Evolutionary conservation across 2,113 vertebrate genomes (phyloP).

Genomic region (Aix galericulata): DNA sequence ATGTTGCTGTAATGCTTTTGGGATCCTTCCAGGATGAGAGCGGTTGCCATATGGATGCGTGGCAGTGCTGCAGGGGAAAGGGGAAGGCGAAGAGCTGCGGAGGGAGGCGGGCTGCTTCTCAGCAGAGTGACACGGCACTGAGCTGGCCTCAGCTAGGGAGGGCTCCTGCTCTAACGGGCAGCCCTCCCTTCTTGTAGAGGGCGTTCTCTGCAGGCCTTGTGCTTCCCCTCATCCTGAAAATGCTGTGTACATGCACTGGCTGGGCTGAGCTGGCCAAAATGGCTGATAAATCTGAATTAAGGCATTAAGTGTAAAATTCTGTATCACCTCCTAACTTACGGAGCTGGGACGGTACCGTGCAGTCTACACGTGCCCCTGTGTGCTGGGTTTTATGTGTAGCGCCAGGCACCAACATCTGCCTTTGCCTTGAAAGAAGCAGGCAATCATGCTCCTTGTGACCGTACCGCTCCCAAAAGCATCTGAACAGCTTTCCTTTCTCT

Average conservation of each 20-base stretch:
- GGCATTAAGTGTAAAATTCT: background rate
- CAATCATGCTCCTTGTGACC: no score
- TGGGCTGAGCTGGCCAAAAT: background rate
- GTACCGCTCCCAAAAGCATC: background rate
- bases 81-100: background rate
- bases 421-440: background rate
- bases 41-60: background rate
- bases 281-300: background rate
- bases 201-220: background rate
- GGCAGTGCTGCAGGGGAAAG: background rate
- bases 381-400: background rate
- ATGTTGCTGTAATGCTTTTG: background rate
- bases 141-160: background rate
- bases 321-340: background rate
- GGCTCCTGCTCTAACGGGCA: background rate
- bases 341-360: background rate
- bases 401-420: accelerated
- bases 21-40: background rate
- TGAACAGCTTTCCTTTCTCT: background rate
- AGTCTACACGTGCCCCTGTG: background rate
- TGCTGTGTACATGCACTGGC: accelerated
- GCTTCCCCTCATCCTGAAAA: background rate
- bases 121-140: accelerated
- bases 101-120: background rate
- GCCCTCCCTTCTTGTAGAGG: no score